Base-by-base conservation (phyloP, 92 coral and sea anemone species). In the Actinostola sp. region DNA sequence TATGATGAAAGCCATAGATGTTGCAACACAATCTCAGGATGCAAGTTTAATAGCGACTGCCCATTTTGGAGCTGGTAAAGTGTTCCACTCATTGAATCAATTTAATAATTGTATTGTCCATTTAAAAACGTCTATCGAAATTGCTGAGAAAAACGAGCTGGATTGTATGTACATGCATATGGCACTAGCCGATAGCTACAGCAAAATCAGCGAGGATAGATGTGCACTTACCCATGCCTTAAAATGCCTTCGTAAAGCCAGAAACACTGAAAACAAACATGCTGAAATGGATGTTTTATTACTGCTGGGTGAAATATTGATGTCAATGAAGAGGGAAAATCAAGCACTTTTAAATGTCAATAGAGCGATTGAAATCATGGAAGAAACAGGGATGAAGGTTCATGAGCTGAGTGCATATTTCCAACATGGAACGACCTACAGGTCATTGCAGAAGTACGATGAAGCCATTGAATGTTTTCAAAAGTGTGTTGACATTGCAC, bases 381-480 rank as follows among this genome's bases (percentile, higher is more conserved):
- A 41, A 64, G 59, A 66, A 28, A 48, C 38, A 10, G 72, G 43
- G 14, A 0, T 15, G 2, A 31, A 6, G 35, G 12, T 21, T 23
- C 72, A 66, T 30, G 72, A 66, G 26, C 26, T 39, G 25, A 14
- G 45, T 9, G 16, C 26, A 10, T 43, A 66, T 43, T 66, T 66
- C 28, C 53, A 16, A 66, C 29, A 44, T 14, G 72, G 72, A 30
- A 44, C 23, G 36, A 5, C 17, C 0, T 44, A 46, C 58, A 66
- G 32, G 28, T 26, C 57, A 1, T 24, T 27, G 28, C 44, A 35
- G 70, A 23, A 25, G 31, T 41, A 63, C 54, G 11, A 41, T 1
- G 72, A 48, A 8, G 72, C 58, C 7, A 66, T 66, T 16, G 52
- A 66, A 25, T 66, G 39, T 25, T 46, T 66, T 11, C 28, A 66